Base-by-base conservation (phyloP, 2,797 vertebrate genomes). In the Steatocranus sp. region DNA sequence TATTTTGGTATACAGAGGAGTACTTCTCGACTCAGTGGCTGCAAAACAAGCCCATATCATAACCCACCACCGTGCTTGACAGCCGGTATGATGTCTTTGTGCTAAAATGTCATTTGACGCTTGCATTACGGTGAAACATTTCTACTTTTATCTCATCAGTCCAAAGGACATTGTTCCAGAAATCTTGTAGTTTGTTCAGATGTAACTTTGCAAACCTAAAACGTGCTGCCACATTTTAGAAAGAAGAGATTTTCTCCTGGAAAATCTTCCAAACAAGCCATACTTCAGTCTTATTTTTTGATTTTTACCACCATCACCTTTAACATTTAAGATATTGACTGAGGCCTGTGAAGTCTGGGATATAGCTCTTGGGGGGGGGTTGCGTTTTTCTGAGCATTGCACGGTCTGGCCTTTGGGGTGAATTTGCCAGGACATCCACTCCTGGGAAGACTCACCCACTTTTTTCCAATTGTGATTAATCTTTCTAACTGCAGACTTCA, bases 1-100 rank as follows among this genome's bases (percentile, higher is more conserved):
- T 0, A 68, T 17, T 68, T 68, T 27, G 36, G 20, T 68, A 68
- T 17, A 41, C 1, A 25, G 36, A 41, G 36, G 20, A 68, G 61
- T 58, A 0, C 17, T 34, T 58, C 6, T 68, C 0, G 0, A 68
- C 12, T 38, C n/a, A 38, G n/a, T 38, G 1, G 38, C 20, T 68
- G 23, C 20, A 41, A 68, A 68, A 41, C 36, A 68, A 66, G 36
- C 61, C 5, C 12, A 25, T 25, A 41, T 66, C 20, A 41, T 25
- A 23, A 41, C 36, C 36, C 63, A 25, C 36, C 36, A 41, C 63
- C 1, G 1, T 68, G 36, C 20, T 41, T 1, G 20, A 66, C 12
- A 66, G 61, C 2, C 20, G 5, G 12, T 10, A 20, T 25, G 3
- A 66, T 23, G 5, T 66, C 2, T 66, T 41, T 41, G 61, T 4